A percentile compares a stretch with the other conserved stretches of the same genome.
These are phyloP conservation scores for Branchinecta lynchi DNA, from an alignment of 1,140 invertebrate species.

Conservation along the genomic window DNA sequence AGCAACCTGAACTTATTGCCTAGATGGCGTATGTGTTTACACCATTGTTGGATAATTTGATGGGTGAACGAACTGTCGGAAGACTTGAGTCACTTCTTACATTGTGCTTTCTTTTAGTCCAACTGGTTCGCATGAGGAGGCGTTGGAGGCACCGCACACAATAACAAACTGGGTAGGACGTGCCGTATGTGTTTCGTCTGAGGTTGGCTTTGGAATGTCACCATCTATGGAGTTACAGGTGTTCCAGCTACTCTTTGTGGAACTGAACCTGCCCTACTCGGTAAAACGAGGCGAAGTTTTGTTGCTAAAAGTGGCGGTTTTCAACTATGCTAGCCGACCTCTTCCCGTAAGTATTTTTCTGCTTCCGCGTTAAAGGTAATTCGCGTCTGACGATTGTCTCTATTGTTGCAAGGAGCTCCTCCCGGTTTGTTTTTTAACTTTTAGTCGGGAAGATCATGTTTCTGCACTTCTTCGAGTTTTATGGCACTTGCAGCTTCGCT, in stretches of 20 bases:
- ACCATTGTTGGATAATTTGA: no score
- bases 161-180: conserved; percentile 57
- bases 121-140: conserved; percentile 36
- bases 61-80: not conserved
- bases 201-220: conserved; percentile 46
- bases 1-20: no score
- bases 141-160: conserved; percentile 45
- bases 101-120: conserved; percentile 31
- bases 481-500: no score
- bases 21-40: no score
- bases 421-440: no score
- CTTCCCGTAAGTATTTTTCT: conserved; percentile 40
- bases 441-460: no score
- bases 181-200: conserved; percentile 46
- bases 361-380: no score
- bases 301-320: conserved; percentile 47
- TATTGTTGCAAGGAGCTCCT: no score
- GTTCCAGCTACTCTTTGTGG: conserved; percentile 55
- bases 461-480: no score
- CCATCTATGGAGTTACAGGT: conserved; percentile 39
- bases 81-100: conserved; percentile 20
- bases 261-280: conserved; percentile 49
- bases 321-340: conserved; percentile 50
- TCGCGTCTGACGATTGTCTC: no score
- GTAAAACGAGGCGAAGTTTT: conserved; percentile 51